Conservation (phyloP, 2,797 vertebrate genomes). For the Chromobotia macracanthus region DNA sequence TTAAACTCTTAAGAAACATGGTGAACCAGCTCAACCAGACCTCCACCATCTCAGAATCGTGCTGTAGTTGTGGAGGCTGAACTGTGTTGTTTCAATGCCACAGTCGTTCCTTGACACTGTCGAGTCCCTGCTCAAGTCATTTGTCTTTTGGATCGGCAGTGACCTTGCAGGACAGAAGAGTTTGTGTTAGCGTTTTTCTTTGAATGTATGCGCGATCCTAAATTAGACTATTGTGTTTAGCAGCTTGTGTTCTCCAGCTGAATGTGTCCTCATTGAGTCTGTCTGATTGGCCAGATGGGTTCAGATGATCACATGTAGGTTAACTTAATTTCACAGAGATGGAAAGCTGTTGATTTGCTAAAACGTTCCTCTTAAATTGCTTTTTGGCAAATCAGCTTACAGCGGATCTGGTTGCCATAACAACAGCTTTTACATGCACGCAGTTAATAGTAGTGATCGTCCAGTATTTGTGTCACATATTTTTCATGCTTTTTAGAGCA, state of each 20-base stretch:
- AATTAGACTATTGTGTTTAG: slow-evolving; percentile 6
- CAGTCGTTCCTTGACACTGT: background rate
- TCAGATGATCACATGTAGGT: too few relatives aligned
- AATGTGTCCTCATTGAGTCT: slow-evolving; percentile 24
- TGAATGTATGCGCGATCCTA: too few relatives aligned
- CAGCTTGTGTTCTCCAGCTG: slow-evolving; percentile 11
- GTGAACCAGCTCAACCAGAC: background rate
- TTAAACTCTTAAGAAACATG: background rate
- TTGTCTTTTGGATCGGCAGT: background rate
- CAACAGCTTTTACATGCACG: too few relatives aligned
- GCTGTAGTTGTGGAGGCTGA: background rate
- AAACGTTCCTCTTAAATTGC: too few relatives aligned
- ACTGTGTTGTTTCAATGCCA: background rate
- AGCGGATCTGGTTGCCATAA: too few relatives aligned
- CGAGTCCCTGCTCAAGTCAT: background rate
- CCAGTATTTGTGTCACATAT: too few relatives aligned
- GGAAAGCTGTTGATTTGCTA: too few relatives aligned
- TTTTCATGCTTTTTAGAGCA: too few relatives aligned
- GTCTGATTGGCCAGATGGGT: background rate
- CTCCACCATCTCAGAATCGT: slow-evolving; percentile 2
- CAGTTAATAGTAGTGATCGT: too few relatives aligned
- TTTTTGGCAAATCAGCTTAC: too few relatives aligned
- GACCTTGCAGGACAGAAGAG: background rate
- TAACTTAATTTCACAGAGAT: too few relatives aligned
- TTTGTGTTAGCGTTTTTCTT: too few relatives aligned